Evolutionary conservation across 2,797 vertebrate species (phyloP).

Genomic region (Threskiornis aethiopicus): DNA sequence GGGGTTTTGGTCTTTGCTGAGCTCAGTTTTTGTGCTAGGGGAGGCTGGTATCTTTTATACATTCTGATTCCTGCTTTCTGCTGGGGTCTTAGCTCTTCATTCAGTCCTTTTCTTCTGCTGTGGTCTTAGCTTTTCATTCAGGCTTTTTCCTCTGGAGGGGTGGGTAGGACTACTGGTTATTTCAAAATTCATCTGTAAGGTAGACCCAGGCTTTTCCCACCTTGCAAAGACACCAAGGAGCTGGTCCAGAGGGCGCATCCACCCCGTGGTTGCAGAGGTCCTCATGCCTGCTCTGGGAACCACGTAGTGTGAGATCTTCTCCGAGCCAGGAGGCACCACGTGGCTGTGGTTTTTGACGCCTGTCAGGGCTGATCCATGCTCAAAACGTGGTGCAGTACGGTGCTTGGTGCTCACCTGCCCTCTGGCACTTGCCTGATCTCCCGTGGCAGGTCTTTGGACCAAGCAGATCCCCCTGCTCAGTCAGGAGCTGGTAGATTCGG

Average conservation of each 20-base stretch:
- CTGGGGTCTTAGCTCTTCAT: accelerated
- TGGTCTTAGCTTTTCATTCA: accelerated
- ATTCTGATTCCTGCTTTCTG: background rate
- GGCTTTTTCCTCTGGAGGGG: background rate
- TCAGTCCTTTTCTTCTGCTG: accelerated
- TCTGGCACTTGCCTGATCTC: background rate
- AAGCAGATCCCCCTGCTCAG: background rate
- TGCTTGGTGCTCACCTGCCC: background rate
- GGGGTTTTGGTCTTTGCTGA: background rate
- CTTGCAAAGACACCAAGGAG: background rate
- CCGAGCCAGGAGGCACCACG: background rate
- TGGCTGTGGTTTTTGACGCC: background rate
- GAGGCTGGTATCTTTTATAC: accelerated
- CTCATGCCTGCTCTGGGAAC: background rate
- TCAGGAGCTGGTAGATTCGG: background rate
- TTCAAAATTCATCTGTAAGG: background rate
- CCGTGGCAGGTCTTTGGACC: background rate
- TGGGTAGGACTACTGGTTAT: background rate
- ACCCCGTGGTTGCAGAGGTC: background rate
- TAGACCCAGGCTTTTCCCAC: background rate
- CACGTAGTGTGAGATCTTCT: background rate
- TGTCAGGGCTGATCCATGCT: background rate
- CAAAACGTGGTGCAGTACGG: accelerated
- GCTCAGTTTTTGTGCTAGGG: background rate
- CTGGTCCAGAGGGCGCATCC: background rate